phyloP scores from a whole-genome alignment of 2,113 vertebrate genomes.

The Triplophysa rosa region DNA sequence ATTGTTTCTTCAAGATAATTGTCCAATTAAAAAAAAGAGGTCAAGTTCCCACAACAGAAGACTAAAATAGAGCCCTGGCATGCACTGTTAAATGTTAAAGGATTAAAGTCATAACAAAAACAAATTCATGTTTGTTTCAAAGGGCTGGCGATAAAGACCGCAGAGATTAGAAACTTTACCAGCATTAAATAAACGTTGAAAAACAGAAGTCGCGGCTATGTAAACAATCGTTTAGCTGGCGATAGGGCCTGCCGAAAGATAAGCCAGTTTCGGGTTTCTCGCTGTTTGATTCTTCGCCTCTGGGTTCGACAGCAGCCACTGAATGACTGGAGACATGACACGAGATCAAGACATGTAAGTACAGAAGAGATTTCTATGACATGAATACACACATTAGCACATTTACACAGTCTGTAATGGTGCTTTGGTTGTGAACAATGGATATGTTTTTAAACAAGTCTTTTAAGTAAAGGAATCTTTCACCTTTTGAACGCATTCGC shows the following conservation, averaged over 20 bases:
- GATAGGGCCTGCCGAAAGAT: constrained; percentile 27
- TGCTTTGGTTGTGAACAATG: no score
- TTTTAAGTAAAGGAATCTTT: no score
- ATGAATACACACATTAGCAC: background rate
- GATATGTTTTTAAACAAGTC: background rate
- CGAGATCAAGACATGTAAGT: background rate
- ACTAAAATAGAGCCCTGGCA: constrained; percentile 12
- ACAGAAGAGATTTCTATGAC: background rate
- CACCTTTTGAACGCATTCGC: no score
- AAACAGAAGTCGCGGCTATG: constrained; percentile 34
- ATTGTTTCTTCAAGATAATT: background rate
- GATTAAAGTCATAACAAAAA: constrained; percentile 32
- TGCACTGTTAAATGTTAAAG: background rate
- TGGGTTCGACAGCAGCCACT: constrained; percentile 1
- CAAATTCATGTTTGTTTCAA: constrained; percentile 18
- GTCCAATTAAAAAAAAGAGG: background rate
- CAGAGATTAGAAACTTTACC: constrained; percentile 3
- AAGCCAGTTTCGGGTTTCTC: background rate
- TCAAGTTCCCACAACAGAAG: background rate
- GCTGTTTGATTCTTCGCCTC: background rate
- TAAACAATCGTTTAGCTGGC: constrained; percentile 34
- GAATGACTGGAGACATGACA: background rate
- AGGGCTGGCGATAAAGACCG: constrained; percentile 24
- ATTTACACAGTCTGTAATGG: background rate
- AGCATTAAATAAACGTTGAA: constrained; percentile 39